Percentiles rank a stretch among this genome's conserved stretches.
Evolutionary conservation across 2,888 invertebrate genomes (phyloP).

Genomic region (Neria commutata): DNA sequence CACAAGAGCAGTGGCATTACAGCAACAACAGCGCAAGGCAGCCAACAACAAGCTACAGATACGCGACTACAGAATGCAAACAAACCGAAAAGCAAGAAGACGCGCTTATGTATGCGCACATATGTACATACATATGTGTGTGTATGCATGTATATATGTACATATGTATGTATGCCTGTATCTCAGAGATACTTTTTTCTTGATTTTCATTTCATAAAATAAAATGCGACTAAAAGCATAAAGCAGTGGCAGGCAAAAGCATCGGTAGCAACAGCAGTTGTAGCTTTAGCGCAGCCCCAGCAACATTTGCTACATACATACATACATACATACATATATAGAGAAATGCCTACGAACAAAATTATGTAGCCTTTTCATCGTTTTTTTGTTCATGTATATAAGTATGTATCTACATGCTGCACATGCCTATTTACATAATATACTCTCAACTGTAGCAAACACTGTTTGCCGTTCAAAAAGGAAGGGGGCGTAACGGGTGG

Average conservation of each 20-base stretch:
- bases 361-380: constrained; percentile 13
- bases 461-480: no score
- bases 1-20: no score
- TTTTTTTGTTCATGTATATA: constrained; percentile 1
- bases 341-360: constrained; percentile 4
- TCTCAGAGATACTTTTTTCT: constrained; percentile 10
- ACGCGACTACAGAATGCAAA: constrained; percentile 1
- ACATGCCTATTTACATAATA: constrained; percentile 12
- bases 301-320: no score
- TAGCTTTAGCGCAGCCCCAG: background rate
- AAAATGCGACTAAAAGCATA: constrained; percentile 11
- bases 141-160: no score
- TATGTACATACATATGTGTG: no score
- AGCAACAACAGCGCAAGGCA: background rate
- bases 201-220: constrained; percentile 8
- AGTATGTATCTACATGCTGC: background rate
- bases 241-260: background rate
- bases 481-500: no score
- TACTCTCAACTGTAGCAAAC: constrained; percentile 4
- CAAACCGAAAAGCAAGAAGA: constrained; percentile 3
- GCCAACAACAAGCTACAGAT: background rate
- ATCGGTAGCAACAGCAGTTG: background rate
- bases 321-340: constrained; percentile 2
- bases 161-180: no score
- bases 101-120: no score